Percentiles rank a stretch among this genome's conserved stretches.
These are phyloP conservation scores for Hemibagrus guttatus DNA, from an alignment of 2,797 vertebrate genomes.

Conservation along the genomic window DNA sequence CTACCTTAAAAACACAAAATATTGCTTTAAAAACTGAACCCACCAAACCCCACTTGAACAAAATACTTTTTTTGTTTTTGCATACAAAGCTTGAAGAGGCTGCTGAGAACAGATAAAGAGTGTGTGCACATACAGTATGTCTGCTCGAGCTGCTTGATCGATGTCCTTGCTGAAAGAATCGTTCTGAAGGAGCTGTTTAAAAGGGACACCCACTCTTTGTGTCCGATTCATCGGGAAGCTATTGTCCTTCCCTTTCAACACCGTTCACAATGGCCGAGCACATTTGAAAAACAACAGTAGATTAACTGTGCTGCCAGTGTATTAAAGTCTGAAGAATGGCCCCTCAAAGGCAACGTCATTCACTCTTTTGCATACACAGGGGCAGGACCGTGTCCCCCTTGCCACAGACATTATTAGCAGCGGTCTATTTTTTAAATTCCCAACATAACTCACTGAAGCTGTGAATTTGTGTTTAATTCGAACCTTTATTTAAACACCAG, in stretches of 20 bases:
- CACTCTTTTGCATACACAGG: constrained; percentile 60
- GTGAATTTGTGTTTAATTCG: background rate
- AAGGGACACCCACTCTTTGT: constrained; percentile 65
- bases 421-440: constrained; percentile 29
- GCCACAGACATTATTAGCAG: constrained; percentile 58
- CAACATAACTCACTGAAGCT: constrained; percentile 43
- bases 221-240: constrained; percentile 60
- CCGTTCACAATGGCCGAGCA: constrained; percentile 61
- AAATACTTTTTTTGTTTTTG: constrained; percentile 35
- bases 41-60: background rate
- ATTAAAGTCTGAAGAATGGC: constrained; percentile 66
- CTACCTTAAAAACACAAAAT: constrained; percentile 20
- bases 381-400: constrained; percentile 53
- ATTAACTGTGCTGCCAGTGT: constrained; percentile 69
- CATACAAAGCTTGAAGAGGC: constrained; percentile 53
- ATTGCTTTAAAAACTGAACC: constrained; percentile 15
- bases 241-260: constrained; percentile 63
- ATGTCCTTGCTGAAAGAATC: constrained; percentile 61
- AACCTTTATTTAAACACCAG: background rate
- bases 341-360: constrained; percentile 62
- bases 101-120: constrained; percentile 49
- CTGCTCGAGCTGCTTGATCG: constrained; percentile 60
- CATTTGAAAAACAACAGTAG: constrained; percentile 69
- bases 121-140: constrained; percentile 55
- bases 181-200: constrained; percentile 62